A percentile compares a stretch with the other conserved stretches of the same genome.
These are phyloP conservation scores for Agriopis leucophaearia DNA, from an alignment of 2,888 invertebrate species.

Conservation along the genomic window DNA sequence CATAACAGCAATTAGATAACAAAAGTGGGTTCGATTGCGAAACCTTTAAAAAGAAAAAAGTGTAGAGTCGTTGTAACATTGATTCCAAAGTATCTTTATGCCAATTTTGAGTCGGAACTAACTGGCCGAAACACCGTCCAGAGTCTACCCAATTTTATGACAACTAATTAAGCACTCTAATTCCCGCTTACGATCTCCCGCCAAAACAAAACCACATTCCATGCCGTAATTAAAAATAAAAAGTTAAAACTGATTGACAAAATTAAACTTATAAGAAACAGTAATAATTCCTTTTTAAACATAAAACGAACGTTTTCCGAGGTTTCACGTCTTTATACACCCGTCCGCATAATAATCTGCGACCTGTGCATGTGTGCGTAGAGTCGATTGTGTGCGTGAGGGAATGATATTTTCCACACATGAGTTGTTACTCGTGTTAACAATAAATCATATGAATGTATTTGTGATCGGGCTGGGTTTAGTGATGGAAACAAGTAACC, in stretches of 20 bases:
- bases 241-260: conserved; percentile 42
- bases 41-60: background rate
- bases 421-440: conserved; percentile 78
- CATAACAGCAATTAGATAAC: background rate
- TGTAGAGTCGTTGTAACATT: background rate
- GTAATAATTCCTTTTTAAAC: conserved; percentile 50
- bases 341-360: conserved; percentile 59
- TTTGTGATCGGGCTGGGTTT: conserved; percentile 73
- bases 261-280: conserved; percentile 47
- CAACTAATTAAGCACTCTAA: conserved; percentile 30
- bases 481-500: conserved; percentile 51
- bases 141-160: conserved; percentile 13
- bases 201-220: conserved; percentile 30
- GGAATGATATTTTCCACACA: conserved; percentile 77
- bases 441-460: conserved; percentile 85
- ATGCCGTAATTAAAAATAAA: conserved; percentile 27
- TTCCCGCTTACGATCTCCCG: conserved; percentile 21
- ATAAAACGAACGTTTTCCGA: conserved; percentile 61
- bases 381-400: conserved; percentile 60
- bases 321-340: conserved; percentile 61
- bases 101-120: conserved; percentile 6
- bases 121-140: background rate
- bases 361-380: conserved; percentile 35
- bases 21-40: background rate
- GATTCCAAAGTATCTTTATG: background rate